Conservation (phyloP, 2,797 vertebrate genomes). For the Diceros bicornis region DNA sequence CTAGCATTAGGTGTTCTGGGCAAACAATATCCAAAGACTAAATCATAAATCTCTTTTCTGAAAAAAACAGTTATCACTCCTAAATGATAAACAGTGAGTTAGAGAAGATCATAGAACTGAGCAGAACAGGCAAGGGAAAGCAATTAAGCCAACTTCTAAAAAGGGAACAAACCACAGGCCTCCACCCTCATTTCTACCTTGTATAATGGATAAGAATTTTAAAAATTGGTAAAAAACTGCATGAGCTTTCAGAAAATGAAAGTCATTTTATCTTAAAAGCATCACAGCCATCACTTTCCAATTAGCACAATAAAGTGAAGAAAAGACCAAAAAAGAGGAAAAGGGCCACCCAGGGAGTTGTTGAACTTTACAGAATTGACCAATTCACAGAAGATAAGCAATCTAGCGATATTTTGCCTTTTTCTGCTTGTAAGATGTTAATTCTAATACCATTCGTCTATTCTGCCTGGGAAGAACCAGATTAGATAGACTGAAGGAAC, state of each 20-base stretch:
- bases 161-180: neutral
- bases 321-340: neutral
- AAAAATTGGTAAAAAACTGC: neutral
- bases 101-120: neutral
- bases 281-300: neutral
- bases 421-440: neutral
- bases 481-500: neutral
- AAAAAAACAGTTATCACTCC: neutral
- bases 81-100: neutral
- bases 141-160: constrained; percentile 1
- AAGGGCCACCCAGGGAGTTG: neutral
- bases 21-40: neutral
- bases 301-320: neutral
- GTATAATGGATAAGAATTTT: neutral
- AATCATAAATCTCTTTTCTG: constrained; percentile 38
- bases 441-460: neutral
- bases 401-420: neutral
- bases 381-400: neutral
- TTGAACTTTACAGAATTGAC: constrained; percentile 9
- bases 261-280: constrained; percentile 50
- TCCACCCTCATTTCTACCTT: neutral
- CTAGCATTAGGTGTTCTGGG: neutral
- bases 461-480: neutral
- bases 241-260: constrained; percentile 15
- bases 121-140: neutral